Conservation (phyloP, 2,888 invertebrate genomes). For the Heliconius cydno region DNA sequence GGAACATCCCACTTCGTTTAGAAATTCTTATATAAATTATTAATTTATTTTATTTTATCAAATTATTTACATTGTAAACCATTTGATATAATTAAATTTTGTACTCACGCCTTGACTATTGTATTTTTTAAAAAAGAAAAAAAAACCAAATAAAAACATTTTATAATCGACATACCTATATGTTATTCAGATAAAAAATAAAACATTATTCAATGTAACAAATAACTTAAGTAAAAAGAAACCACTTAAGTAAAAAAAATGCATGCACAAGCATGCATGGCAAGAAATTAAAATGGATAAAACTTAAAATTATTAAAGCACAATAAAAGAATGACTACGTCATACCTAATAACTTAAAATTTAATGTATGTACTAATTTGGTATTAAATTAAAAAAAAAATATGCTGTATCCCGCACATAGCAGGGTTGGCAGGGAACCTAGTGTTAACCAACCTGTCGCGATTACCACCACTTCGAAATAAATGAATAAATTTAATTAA, state of each 20-base stretch:
- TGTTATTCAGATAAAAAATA: neutral
- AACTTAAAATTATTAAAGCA: slow-evolving; percentile 26
- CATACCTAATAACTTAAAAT: neutral
- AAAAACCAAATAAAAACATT: neutral
- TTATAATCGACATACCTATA: neutral
- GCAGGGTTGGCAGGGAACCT: too few relatives aligned
- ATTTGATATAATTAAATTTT: slow-evolving; percentile 1
- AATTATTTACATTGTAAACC: neutral
- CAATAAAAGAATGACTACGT: neutral
- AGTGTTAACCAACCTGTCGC: too few relatives aligned
- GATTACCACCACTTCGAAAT: too few relatives aligned
- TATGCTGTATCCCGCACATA: too few relatives aligned
- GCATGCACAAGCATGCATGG: neutral
- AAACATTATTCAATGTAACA: neutral
- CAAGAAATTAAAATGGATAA: neutral
- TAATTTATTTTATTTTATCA: neutral
- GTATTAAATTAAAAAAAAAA: neutral
- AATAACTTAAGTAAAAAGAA: neutral
- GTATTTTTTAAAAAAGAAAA: neutral
- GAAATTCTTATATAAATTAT: neutral
- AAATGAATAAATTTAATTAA: neutral
- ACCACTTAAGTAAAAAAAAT: neutral
- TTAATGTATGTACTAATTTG: neutral
- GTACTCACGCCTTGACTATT: slow-evolving; percentile 13
- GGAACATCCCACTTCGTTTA: neutral